Evolutionary conservation across 2,888 invertebrate genomes (phyloP), one percentile per base, ranked within the genome.

Genomic region (Caenorhabditis afra): DNA sequence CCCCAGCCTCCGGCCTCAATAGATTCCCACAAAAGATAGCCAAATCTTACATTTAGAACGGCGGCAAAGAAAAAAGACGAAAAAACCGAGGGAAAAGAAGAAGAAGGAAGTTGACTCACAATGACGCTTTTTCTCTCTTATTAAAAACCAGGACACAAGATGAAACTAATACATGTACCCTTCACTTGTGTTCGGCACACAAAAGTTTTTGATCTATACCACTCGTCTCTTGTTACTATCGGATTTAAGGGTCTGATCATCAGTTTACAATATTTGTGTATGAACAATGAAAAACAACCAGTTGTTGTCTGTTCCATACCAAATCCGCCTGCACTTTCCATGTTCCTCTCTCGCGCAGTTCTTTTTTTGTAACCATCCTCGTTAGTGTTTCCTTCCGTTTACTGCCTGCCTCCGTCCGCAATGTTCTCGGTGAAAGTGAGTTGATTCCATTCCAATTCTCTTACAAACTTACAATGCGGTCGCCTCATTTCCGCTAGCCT

Each of bases 351-450:
- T 39, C 18, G 0, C 39, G 20, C 18, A n/a, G 37, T 58, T 53
- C 14, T 64, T 61, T 58, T 58, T 41, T 58, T 23, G 20, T n/a
- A n/a, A n/a, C n/a, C n/a, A n/a, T n/a, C n/a, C n/a, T n/a, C n/a
- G n/a, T n/a, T n/a, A n/a, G n/a, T 29, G 29, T 3, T 29, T 50
- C 16, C 44, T 65, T 52, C 35, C 41, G 44, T 45, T 45, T 47
- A 55, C 49, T 68, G 37, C 57, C 49, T 58, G 37, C 37, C 10
- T 49, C 11, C 35, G 20, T 10, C 53, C 50, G 22, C 29, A 14
- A 71, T 64, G 64, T 39, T 62, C 47, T 47, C 71, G 39, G 71
- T 71, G 47, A 57, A 71, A 71, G 71, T 64, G 49, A 71, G 62
- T 64, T 49, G 59, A 44, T 35, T 53, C 18, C 22, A 18, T 55